Conservation (phyloP, 2,888 invertebrate genomes). For the Aethes cnicana region DNA sequence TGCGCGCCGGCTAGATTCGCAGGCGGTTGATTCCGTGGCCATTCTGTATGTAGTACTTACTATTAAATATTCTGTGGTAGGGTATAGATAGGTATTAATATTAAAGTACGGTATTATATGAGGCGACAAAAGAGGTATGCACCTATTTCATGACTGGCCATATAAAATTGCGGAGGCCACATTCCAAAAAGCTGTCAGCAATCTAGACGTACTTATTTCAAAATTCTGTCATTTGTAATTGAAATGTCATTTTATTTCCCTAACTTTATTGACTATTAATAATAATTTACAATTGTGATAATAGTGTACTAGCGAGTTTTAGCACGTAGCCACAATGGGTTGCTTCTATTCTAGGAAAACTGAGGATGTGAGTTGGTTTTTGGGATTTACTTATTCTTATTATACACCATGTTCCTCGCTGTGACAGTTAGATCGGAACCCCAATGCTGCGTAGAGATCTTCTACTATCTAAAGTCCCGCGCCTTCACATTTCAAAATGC, state of each 20-base stretch:
- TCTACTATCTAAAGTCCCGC: no score
- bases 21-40: no score
- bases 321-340: constrained; percentile 59
- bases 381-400: background rate
- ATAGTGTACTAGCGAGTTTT: constrained; percentile 28
- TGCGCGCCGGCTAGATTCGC: no score
- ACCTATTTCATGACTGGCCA: constrained; percentile 7
- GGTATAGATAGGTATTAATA: no score
- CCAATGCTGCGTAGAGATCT: no score
- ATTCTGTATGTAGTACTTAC: no score
- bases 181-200: constrained; percentile 58
- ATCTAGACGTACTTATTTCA: constrained; percentile 68
- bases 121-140: background rate
- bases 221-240: constrained; percentile 65
- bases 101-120: no score
- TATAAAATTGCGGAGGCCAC: background rate
- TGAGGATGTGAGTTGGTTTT: constrained; percentile 53
- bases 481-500: background rate
- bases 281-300: constrained; percentile 43
- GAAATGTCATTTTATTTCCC: constrained; percentile 69
- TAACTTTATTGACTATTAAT: constrained; percentile 54
- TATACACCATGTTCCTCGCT: background rate
- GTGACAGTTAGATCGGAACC: no score
- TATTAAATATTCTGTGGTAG: no score
- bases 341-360: constrained; percentile 62